Conservation (phyloP, 2,113 vertebrate genomes). For the Nibea coibor region DNA sequence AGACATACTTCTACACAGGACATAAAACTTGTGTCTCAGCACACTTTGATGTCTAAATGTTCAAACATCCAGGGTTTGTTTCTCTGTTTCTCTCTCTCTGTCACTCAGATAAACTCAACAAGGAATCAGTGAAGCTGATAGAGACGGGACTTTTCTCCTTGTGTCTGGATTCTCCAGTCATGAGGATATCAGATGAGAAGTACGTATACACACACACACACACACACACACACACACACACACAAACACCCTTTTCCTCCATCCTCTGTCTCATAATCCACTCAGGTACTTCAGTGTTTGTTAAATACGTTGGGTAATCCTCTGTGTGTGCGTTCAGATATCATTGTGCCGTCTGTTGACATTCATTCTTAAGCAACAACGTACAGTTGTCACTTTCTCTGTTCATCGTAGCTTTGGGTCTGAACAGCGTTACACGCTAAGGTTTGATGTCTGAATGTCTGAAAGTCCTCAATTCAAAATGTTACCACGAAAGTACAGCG, state of each 20-base stretch:
- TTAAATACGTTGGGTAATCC: constrained; percentile 21
- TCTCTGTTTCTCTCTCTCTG: neutral
- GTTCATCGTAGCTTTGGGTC: neutral
- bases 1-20: too few species aligned
- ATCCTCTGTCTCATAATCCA: neutral
- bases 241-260: constrained; percentile 5
- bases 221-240: constrained; percentile 27
- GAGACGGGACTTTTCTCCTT: constrained; percentile 87
- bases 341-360: constrained; percentile 49
- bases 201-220: constrained; percentile 57
- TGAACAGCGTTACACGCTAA: neutral
- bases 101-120: constrained; percentile 86
- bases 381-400: constrained; percentile 25
- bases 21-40: too few species aligned
- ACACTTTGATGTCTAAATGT: neutral
- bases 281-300: constrained; percentile 45
- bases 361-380: constrained; percentile 9
- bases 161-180: constrained; percentile 88
- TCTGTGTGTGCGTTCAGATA: constrained; percentile 43
- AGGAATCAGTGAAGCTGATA: constrained; percentile 86
- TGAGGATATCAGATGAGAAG: constrained; percentile 88
- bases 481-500: too few species aligned
- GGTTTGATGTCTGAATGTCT: neutral
- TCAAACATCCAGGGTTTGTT: neutral
- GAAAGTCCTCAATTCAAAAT: neutral